Evolutionary conservation across 2,797 vertebrate genomes (phyloP), one percentile per base, ranked within the genome.

Genomic region (Manis crassicaudata): DNA sequence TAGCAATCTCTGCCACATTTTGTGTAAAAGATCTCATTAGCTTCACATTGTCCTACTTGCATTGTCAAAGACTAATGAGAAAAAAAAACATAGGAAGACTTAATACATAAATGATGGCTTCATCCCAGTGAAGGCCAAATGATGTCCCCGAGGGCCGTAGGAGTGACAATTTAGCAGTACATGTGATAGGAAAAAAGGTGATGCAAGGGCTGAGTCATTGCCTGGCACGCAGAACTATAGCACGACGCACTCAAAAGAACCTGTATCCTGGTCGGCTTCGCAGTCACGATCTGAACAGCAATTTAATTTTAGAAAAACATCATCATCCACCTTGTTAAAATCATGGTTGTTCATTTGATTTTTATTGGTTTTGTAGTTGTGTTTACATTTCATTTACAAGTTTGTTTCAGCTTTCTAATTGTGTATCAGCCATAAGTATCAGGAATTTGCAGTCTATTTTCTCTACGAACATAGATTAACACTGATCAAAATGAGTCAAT

Each of bases 251-350:
- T 96, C 97, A 92, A 88, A 95, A 96, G 95, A 96, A 93, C 58
- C 87, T 97, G 97, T 76, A 90, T 90, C 84, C 62, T 84, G 77
- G 81, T 81, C n/a, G 17, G 96, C 81, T 56, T 25, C 5, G 10
- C 81, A 97, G 97, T 97, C 97, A 97, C 88, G 95, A 96, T 95
- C 95, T 96, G 92, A 93, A 88, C 25, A 81, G 91, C 93, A 96
- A 95, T 97, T 97, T 96, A 96, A 97, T 96, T 97, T 97, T 96
- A 97, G 96, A 96, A 96, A 97, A 97, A 96, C 90, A 96, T 56
- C 96, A 95, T 80, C 95, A 97, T 91, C 83, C 70, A 96, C 93
- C 93, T 97, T 96, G 90, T 92, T 97, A 96, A 96, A 97, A 96
- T 93, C 93, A 93, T 76, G 83, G 76, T 84, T 95, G 87, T 86